phyloP scores from a whole-genome alignment of 1,140 invertebrate genomes.

The Macrocentrus cingulum region DNA sequence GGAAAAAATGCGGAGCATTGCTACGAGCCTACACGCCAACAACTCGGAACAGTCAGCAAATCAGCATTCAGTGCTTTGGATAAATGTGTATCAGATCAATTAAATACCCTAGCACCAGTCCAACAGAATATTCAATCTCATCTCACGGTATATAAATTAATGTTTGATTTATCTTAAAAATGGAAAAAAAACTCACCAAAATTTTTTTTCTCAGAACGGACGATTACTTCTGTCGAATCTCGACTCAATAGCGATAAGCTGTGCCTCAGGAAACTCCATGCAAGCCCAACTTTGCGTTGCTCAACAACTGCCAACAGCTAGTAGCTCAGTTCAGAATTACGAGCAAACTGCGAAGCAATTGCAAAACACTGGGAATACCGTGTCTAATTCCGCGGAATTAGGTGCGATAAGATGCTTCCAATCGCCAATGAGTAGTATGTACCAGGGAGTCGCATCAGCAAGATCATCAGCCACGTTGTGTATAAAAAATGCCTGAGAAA shows the following conservation, averaged over 20 bases:
- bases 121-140: constrained; percentile 7
- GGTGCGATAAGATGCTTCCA: constrained; percentile 1
- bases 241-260: constrained; percentile 8
- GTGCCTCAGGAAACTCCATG: neutral
- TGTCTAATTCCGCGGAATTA: neutral
- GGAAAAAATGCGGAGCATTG: constrained; percentile 17
- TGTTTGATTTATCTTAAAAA: too few relatives aligned
- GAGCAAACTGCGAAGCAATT: neutral
- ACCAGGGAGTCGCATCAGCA: neutral
- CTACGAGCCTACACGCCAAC: constrained; percentile 8
- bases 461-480: neutral
- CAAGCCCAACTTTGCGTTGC: neutral
- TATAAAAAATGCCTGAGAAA: neutral
- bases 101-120: neutral
- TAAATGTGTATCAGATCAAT: constrained; percentile 1
- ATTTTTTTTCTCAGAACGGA: neutral
- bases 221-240: neutral
- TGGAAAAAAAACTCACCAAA: neutral
- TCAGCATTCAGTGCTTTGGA: constrained; percentile 3
- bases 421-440: neutral
- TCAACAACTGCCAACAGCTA: constrained; percentile 5
- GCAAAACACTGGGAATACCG: neutral
- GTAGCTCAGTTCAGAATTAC: constrained; percentile 1
- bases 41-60: neutral
- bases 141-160: too few relatives aligned